Evolutionary conservation across 2,888 invertebrate species (phyloP), one percentile per base, ranked within the genome.

Genomic region (Xanthia togata): DNA sequence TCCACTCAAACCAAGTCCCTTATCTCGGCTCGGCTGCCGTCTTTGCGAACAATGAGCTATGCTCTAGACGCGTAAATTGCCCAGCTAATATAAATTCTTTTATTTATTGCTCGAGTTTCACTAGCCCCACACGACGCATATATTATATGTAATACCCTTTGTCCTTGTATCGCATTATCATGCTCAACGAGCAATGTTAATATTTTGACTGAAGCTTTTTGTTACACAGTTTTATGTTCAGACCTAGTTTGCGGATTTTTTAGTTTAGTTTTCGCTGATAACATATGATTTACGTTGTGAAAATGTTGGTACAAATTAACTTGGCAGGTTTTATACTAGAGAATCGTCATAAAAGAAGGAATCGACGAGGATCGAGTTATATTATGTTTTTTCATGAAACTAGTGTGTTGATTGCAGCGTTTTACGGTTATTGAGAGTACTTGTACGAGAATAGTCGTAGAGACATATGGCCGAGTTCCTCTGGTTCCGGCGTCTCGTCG

Each of bases 1-100:
- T 86, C 82, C 86, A 72, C 72, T 88, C 81, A 82, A 73, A 81
- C 38, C 41, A 62, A 73, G 67, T 77, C 81, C 78, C 82, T 89
- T 91, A 90, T 90, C 90, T 88, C 64, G 60, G 44, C 67, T 83
- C 71, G 47, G 67, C 73, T 84, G 78, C 69, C 79, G 78, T 83
- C 88, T 88, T 89, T 85, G 85, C 86, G 81, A 82, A 79, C 78
- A 83, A 72, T 79, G 76, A 81, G 71, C 73, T 73, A 69, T 83
- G 79, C 78, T 81, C 70, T 73, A 85, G 72, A 80, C 74, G 79
- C 74, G 78, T 87, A 87, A 88, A 89, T 87, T 88, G 79, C 84
- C 74, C 73, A 38, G 70, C 84, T 85, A 83, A 81, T 87, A 87
- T 81, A 79, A 80, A 82, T 86, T 81, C 81, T 79, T 76, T 80